Evolutionary conservation across 1,140 invertebrate species (phyloP).

Genomic region (Drosophila kepulauana): DNA sequence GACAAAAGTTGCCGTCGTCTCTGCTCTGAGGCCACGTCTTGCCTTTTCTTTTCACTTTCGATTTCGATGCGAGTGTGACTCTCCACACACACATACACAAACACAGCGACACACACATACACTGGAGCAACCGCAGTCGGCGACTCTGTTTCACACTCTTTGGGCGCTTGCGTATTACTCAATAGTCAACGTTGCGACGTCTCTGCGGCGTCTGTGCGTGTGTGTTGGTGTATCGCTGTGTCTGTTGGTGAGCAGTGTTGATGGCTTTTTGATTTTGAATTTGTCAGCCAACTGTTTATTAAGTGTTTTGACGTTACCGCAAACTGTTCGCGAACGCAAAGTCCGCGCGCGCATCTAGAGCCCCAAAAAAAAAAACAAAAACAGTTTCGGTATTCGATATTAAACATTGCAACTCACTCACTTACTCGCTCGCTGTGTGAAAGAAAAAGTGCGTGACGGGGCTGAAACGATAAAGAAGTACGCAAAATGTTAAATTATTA

Average conservation of each 20-base stretch:
- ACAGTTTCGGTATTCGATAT: slow-evolving; percentile 11
- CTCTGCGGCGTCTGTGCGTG: slow-evolving; percentile 29
- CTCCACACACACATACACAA: slow-evolving; percentile 40
- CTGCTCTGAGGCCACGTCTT: slow-evolving; percentile 43
- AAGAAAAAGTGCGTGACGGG: slow-evolving; percentile 45
- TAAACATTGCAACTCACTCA: slow-evolving; percentile 1
- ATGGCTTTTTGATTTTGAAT: slow-evolving; percentile 83
- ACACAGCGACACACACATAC: background rate
- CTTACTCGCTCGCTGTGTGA: background rate
- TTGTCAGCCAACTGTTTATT: slow-evolving; percentile 83
- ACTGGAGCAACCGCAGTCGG: background rate
- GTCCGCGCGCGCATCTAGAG: slow-evolving; percentile 29
- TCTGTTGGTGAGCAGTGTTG: slow-evolving; percentile 63
- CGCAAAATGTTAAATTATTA: slow-evolving; percentile 34
- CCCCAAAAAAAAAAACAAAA: background rate
- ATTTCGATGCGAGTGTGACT: slow-evolving; percentile 67
- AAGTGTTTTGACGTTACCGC: slow-evolving; percentile 81
- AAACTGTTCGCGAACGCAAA: slow-evolving; percentile 72
- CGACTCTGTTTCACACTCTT: slow-evolving; percentile 54
- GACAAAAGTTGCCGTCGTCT: slow-evolving; percentile 43
- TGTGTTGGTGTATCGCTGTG: slow-evolving; percentile 37
- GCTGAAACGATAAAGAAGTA: slow-evolving; percentile 2
- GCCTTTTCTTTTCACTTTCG: slow-evolving; percentile 75
- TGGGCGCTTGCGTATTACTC: slow-evolving; percentile 71
- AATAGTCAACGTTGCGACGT: slow-evolving; percentile 59